A percentile compares a stretch with the other conserved stretches of the same genome.
Conservation (phyloP, 2,888 invertebrate species). For the Buathra laborator region DNA sequence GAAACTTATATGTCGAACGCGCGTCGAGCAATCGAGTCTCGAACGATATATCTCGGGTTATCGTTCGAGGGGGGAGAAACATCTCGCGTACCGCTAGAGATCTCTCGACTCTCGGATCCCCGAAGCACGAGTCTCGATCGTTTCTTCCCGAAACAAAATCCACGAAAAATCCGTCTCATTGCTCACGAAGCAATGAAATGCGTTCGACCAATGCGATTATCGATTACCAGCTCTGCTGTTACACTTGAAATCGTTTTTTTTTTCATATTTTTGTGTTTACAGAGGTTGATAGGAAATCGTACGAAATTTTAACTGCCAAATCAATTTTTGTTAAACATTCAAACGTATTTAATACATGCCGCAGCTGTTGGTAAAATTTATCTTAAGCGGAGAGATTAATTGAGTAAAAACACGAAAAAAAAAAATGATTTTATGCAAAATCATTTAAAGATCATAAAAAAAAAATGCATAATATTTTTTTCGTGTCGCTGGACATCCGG, state of each 20-base stretch:
- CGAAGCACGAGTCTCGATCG: background rate
- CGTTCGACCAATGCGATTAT: too few species aligned
- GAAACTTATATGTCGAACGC: constrained; percentile 15
- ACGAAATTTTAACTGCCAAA: too few species aligned
- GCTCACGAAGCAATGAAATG: too few species aligned
- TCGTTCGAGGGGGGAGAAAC: constrained; percentile 62
- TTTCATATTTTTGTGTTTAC: too few species aligned
- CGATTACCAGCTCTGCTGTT: background rate
- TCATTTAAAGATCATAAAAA: background rate
- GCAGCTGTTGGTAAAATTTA: background rate
- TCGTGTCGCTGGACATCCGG: background rate
- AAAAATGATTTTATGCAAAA: background rate
- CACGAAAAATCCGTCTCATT: background rate
- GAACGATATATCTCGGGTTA: constrained; percentile 75
- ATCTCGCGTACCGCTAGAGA: background rate
- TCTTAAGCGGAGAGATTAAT: background rate
- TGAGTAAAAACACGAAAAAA: background rate
- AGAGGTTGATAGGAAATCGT: too few species aligned
- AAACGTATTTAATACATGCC: background rate
- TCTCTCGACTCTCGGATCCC: background rate
- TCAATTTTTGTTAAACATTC: too few species aligned
- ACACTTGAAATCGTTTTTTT: background rate
- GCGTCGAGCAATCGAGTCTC: constrained; percentile 24
- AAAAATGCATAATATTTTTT: background rate
- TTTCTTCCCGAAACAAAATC: background rate